A percentile compares a stretch with the other conserved stretches of the same genome.
These are phyloP conservation scores for Coluber constrictor DNA, from an alignment of 2,797 vertebrate genomes.

Conservation along the genomic window DNA sequence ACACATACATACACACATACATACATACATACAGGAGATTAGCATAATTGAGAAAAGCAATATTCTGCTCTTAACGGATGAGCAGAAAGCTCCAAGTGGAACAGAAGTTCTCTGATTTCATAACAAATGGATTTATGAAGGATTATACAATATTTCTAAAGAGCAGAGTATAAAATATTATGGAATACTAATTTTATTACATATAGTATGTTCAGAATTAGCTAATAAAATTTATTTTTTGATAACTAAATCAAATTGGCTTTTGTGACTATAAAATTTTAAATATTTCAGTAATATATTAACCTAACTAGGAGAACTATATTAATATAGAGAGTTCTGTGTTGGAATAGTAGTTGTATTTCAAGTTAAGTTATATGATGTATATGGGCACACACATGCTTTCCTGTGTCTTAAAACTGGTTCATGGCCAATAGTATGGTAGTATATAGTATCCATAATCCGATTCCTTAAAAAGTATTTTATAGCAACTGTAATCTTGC, in stretches of 20 bases:
- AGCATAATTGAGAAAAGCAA: background rate
- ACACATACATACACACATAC: no score
- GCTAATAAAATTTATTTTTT: background rate
- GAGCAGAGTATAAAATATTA: background rate
- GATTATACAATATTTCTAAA: background rate
- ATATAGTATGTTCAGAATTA: fast-evolving
- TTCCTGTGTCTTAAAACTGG: background rate
- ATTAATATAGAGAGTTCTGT: no score
- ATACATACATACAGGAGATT: background rate
- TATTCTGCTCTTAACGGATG: background rate
- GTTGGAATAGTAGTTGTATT: background rate
- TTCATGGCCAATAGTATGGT: background rate
- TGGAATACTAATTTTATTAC: background rate
- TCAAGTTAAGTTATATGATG: background rate
- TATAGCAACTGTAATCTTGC: background rate
- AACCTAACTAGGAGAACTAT: no score
- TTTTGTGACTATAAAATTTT: background rate
- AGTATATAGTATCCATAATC: background rate
- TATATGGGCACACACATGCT: background rate
- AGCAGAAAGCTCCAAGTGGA: background rate
- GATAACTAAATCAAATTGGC: background rate
- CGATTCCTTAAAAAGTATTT: background rate
- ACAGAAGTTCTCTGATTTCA: background rate
- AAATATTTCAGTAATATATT: background rate
- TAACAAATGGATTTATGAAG: background rate